A percentile compares a stretch with the other conserved stretches of the same genome.
Conservation (phyloP, 2,888 invertebrate species). For the Micoletzkya japonica region DNA sequence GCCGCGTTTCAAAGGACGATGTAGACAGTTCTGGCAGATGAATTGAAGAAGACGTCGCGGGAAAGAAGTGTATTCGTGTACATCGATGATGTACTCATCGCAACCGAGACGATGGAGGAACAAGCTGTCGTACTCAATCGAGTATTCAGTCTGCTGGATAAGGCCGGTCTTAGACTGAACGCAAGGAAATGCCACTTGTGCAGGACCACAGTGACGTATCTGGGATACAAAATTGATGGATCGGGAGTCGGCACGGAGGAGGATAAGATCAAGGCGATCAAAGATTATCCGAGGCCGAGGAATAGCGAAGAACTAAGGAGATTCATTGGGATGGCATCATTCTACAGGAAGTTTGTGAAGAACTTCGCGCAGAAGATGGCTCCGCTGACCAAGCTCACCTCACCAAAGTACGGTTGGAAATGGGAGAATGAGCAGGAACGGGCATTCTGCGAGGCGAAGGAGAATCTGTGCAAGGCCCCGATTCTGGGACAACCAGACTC, state of each 20-base stretch:
- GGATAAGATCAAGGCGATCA: slow-evolving; percentile 18
- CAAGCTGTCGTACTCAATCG: slow-evolving; percentile 14
- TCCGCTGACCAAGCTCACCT: slow-evolving; percentile 29
- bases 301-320: slow-evolving; percentile 27
- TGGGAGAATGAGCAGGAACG: slow-evolving; percentile 19
- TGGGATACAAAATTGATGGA: slow-evolving; percentile 21
- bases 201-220: slow-evolving; percentile 4
- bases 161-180: slow-evolving; percentile 11
- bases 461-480: slow-evolving; percentile 15
- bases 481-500: slow-evolving; percentile 35
- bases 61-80: slow-evolving; percentile 25
- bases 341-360: slow-evolving; percentile 36
- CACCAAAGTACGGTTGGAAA: slow-evolving; percentile 1
- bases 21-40: slow-evolving; percentile 6
- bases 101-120: slow-evolving; percentile 30
- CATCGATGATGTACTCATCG: slow-evolving; percentile 40
- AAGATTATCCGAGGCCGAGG: slow-evolving; percentile 23
- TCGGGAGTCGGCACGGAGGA: slow-evolving; percentile 10
- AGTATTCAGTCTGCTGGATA: slow-evolving; percentile 12
- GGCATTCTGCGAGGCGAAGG: slow-evolving; percentile 34
- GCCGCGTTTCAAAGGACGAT: slow-evolving; percentile 24
- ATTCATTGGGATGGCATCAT: slow-evolving; percentile 35
- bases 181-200: slow-evolving; percentile 25
- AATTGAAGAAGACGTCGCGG: slow-evolving; percentile 1
- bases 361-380: slow-evolving; percentile 30